These are phyloP conservation scores for Heterodera filipjevi DNA, from an alignment of 2,888 invertebrate species.

Conservation along the genomic window DNA sequence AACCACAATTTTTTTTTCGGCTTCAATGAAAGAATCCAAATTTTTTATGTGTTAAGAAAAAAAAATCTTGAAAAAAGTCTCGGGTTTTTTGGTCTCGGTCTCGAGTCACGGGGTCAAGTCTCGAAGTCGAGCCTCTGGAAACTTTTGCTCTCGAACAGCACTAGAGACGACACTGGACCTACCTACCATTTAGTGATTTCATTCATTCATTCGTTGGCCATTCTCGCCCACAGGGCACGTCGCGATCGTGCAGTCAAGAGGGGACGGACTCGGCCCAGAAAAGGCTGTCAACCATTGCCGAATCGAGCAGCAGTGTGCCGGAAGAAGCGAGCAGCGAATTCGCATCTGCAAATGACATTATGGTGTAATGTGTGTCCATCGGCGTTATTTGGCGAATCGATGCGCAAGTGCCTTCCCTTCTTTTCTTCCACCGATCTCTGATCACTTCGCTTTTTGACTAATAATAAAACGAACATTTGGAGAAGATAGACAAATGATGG, in stretches of 20 bases:
- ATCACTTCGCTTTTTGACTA: not conserved
- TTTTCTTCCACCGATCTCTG: slow-evolving; percentile 5
- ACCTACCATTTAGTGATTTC: too few relatives aligned
- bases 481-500: too few relatives aligned
- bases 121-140: too few relatives aligned
- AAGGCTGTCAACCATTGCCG: slow-evolving; percentile 60
- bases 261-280: slow-evolving; percentile 38
- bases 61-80: too few relatives aligned
- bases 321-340: slow-evolving; percentile 58
- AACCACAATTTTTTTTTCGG: too few relatives aligned
- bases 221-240: slow-evolving; percentile 8
- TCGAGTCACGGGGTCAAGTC: too few relatives aligned
- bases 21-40: too few relatives aligned
- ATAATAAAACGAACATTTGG: not conserved
- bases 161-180: too few relatives aligned
- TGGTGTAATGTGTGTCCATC: slow-evolving; percentile 39
- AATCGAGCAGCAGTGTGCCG: slow-evolving; percentile 57
- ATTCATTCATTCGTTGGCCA: not conserved
- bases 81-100: too few relatives aligned
- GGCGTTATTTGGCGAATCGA: not conserved
- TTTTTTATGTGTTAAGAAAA: too few relatives aligned
- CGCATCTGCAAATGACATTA: slow-evolving; percentile 58
- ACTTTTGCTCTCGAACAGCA: too few relatives aligned
- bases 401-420: slow-evolving; percentile 1
- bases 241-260: slow-evolving; percentile 23